Percentiles rank a stretch among this genome's conserved stretches.
Conservation (phyloP, 2,888 invertebrate genomes). For the Tinea trinotella region DNA sequence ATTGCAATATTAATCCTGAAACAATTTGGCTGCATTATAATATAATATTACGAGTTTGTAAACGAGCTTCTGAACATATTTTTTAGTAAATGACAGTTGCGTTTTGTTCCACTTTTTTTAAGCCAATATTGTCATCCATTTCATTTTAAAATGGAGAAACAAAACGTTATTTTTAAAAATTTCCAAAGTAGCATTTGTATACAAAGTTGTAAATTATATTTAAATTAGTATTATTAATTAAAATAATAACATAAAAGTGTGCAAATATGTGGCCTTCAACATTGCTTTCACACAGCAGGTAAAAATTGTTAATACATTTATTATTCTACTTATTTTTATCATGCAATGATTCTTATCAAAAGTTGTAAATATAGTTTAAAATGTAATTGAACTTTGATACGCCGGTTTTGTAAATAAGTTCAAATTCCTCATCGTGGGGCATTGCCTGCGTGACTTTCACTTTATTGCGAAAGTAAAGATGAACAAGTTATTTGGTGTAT, state of each 20-base stretch:
- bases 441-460: neutral
- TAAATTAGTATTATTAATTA: too few relatives aligned
- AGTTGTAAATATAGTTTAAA: neutral
- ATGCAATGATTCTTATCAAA: neutral
- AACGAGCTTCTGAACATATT: conserved; percentile 3
- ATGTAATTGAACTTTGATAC: neutral
- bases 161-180: neutral
- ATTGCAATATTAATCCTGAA: too few relatives aligned
- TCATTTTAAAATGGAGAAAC: neutral
- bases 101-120: neutral
- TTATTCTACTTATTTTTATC: neutral
- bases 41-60: too few relatives aligned
- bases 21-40: too few relatives aligned
- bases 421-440: neutral
- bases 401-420: neutral
- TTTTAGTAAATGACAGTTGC: neutral
- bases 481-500: conserved; percentile 14
- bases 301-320: neutral
- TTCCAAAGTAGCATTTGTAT: neutral
- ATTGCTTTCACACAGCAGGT: neutral
- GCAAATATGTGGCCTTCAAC: neutral
- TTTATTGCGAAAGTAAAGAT: conserved; percentile 4
- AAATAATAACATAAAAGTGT: too few relatives aligned
- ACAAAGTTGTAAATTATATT: neutral
- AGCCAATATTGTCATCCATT: too few relatives aligned